Conservation (phyloP, 2,888 invertebrate species). For the Copidosoma aretas region DNA sequence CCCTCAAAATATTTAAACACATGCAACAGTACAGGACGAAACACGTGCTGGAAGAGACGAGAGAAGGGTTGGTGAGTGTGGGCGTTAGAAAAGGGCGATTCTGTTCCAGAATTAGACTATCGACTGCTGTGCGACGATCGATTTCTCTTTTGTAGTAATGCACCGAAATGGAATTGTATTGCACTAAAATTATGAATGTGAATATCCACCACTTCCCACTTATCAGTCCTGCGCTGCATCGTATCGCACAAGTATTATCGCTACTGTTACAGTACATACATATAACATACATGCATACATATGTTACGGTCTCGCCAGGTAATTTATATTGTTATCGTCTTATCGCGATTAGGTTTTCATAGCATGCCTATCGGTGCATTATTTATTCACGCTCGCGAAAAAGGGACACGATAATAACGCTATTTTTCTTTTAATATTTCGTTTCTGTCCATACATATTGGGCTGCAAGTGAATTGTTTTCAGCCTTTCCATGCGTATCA, state of each 20-base stretch:
- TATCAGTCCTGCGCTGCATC: conserved; percentile 1
- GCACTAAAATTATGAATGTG: conserved; percentile 30
- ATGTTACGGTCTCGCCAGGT: too few species aligned
- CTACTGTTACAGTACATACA: neutral
- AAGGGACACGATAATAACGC: too few species aligned
- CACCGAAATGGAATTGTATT: conserved; percentile 20
- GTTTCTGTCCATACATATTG: too few species aligned
- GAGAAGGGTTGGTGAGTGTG: neutral
- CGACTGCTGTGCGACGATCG: conserved; percentile 33
- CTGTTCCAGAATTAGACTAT: conserved; percentile 36
- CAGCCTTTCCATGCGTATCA: too few species aligned
- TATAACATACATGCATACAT: too few species aligned
- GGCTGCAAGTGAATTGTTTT: too few species aligned
- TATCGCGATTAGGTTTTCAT: neutral
- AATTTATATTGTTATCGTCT: neutral
- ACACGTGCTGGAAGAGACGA: too few species aligned
- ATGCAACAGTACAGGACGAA: too few species aligned
- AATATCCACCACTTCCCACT: neutral
- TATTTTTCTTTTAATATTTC: too few species aligned
- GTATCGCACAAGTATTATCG: conserved; percentile 8
- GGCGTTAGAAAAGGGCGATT: conserved; percentile 26
- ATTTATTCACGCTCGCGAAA: too few species aligned
- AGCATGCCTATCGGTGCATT: too few species aligned
- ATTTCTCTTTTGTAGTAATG: conserved; percentile 31
- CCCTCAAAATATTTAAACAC: too few species aligned